Base-by-base conservation (phyloP, 2,797 vertebrate genomes). In the Dipus sagitta region DNA sequence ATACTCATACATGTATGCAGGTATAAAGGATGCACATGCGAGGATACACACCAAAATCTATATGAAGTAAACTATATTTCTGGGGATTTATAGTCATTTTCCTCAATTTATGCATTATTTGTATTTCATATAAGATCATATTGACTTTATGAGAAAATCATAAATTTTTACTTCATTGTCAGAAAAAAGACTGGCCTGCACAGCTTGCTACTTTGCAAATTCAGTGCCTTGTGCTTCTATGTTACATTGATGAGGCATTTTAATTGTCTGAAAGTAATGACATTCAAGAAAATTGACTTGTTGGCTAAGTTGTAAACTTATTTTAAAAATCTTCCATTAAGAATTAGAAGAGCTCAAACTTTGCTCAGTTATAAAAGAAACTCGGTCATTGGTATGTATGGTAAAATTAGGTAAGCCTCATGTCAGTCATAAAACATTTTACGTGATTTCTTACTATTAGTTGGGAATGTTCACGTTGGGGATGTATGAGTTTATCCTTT, bases 231-330 rank as follows among this genome's bases (percentile, higher is more conserved):
- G 30, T n/a, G 34, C 58, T 67, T 96, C 52, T 93, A 4, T 87
- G 54, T 72, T 74, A 28, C 4, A 64, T 83, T 75, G 38, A 65
- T 74, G 52, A 72, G 54, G 26, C 65, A 32, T 86, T 81, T 71
- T 70, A 78, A 75, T 38, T 64, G n/a, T 76, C 32, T 74, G 0
- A 89, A 89, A 84, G 38, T 52, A 70, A 70, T 86, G 34, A 47
- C 47, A 32, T 72, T 83, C 64, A 87, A 62, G 54, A 52, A 90
- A 78, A 58, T 70, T 85, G 52, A 68, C 58, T 62, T 93, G 21
- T 20, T 81, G 86, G 11, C 62, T 94, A 78, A 86, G 20, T 72
- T 89, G 14, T 88, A 91, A 76, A 89, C 87, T 77, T 76, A 75
- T 65, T 92, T 91, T 65, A 78, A 60, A 80, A n/a, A 85, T 79